Conservation (phyloP, 92 coral and sea anemone genomes). For the Muricea muricata region DNA sequence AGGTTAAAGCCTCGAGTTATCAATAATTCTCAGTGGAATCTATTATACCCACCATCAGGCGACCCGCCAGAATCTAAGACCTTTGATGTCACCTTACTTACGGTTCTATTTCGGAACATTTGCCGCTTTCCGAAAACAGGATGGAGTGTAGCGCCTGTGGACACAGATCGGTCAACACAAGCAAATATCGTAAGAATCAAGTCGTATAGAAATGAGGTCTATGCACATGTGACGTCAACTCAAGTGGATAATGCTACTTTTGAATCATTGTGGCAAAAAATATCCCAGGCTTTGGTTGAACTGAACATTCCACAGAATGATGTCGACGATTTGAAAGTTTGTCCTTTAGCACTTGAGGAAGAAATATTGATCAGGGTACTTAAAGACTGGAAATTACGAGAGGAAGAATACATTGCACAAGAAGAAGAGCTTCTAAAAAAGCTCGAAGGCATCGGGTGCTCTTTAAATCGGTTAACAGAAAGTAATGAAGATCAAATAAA, state of each 20-base stretch:
- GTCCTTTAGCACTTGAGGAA: neutral
- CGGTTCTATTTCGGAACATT: constrained; percentile 1
- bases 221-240: neutral
- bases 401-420: no score
- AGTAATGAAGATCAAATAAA: neutral
- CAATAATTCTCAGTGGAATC: neutral
- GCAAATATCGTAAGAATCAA: constrained; percentile 8
- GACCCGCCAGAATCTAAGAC: neutral
- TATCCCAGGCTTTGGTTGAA: neutral
- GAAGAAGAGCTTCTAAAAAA: no score
- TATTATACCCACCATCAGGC: neutral
- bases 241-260: neutral
- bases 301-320: neutral
- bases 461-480: neutral
- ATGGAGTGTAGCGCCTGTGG: neutral
- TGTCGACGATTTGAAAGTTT: neutral
- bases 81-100: neutral
- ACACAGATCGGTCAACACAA: neutral
- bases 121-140: neutral
- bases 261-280: neutral
- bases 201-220: neutral
- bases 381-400: neutral
- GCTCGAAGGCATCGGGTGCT: neutral
- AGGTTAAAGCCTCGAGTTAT: neutral
- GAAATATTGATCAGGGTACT: neutral